Base-by-base conservation (phyloP, 2,797 vertebrate species). In the Enteromius afrohamiltoni region DNA sequence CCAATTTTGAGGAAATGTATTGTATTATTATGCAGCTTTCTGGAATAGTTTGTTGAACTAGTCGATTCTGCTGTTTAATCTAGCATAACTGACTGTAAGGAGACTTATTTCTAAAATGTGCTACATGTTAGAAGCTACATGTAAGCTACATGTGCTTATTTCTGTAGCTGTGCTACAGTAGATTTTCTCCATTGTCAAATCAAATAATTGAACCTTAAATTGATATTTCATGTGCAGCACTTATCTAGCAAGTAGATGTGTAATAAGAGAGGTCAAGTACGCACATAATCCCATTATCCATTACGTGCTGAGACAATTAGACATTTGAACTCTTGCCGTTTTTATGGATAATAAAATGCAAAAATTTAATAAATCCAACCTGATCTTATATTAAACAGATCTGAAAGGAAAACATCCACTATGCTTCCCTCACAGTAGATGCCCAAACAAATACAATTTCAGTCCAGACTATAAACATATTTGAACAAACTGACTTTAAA, bases 401-500 rank as follows among this genome's bases (percentile, higher is more conserved):
- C 23, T 13, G 67, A 80, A 13, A 69, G 14, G 78, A 79, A 79
- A 55, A 69, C 34, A 55, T 55, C 51, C 23, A 26, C 21, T 6
- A 7, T 23, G 16, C 10, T 80, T 23, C 26, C 34, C 21, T 47
- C 23, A 67, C 21, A 62, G 17, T 76, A 31, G 21, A 42, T 19
- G 31, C 42, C n/a, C 26, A 69, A 53, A 82, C 23, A 77, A 53
- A 26, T 67, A n/a, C 7, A n/a, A 37, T 31, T 51, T 45, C 47
- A 23, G 71, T 68, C 69, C 70, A 51, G 62, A 76, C 51, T 74
- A 69, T 51, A 55, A 47, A 73, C 83, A 67, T 53, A 73, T 86
- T 71, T 68, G 47, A 19, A 49, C 45, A 73, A 79, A 82, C 65
- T 86, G 60, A 64, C 29, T 26, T 70, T 74, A 77, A 84, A 79